A percentile compares a stretch with the other conserved stretches of the same genome.
Evolutionary conservation across 2,797 vertebrate species (phyloP).

Genomic region (Melanotaenia boesemani): DNA sequence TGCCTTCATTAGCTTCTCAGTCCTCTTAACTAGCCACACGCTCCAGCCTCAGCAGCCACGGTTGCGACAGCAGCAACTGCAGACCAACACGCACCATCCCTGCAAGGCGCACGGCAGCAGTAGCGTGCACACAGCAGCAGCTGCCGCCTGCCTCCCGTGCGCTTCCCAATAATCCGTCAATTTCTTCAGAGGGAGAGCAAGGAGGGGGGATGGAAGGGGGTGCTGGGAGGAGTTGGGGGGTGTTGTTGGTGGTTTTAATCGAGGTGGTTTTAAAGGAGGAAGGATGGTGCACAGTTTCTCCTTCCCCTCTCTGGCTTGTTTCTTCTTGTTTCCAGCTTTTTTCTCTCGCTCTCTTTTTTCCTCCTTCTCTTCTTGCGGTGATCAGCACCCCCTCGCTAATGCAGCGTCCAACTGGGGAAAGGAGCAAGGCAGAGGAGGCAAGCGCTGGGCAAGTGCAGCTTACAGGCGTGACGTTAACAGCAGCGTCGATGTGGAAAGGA

Average conservation of each 20-base stretch:
- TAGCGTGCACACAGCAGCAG: slow-evolving; percentile 79
- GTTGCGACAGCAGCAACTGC: slow-evolving; percentile 63
- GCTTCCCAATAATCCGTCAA: slow-evolving; percentile 88
- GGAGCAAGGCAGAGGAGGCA: slow-evolving; percentile 63
- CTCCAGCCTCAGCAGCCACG: slow-evolving; percentile 65
- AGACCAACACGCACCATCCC: slow-evolving; percentile 70
- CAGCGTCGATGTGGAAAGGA: slow-evolving; percentile 81
- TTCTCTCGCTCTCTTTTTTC: slow-evolving; percentile 16
- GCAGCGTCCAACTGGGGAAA: slow-evolving; percentile 71
- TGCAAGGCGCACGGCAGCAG: slow-evolving; percentile 72
- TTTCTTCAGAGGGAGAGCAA: slow-evolving; percentile 81
- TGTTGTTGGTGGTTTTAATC: slow-evolving; percentile 69
- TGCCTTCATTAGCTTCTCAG: slow-evolving; percentile 81
- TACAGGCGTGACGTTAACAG: slow-evolving; percentile 81
- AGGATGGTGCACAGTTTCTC: slow-evolving; percentile 74
- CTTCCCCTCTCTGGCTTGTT: slow-evolving; percentile 61
- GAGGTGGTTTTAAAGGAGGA: slow-evolving; percentile 66
- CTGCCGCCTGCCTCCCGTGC: slow-evolving; percentile 83
- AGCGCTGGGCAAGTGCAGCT: slow-evolving; percentile 71
- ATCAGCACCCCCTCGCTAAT: slow-evolving; percentile 69
- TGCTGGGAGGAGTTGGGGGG: slow-evolving; percentile 61
- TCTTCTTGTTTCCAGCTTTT: slow-evolving; percentile 61
- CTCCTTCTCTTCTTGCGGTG: slow-evolving; percentile 54
- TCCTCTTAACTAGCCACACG: slow-evolving; percentile 79
- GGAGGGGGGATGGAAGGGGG: slow-evolving; percentile 69